These are phyloP conservation scores for Phyllotis vaccarum DNA, from an alignment of 2,797 vertebrate genomes.

Conservation along the genomic window DNA sequence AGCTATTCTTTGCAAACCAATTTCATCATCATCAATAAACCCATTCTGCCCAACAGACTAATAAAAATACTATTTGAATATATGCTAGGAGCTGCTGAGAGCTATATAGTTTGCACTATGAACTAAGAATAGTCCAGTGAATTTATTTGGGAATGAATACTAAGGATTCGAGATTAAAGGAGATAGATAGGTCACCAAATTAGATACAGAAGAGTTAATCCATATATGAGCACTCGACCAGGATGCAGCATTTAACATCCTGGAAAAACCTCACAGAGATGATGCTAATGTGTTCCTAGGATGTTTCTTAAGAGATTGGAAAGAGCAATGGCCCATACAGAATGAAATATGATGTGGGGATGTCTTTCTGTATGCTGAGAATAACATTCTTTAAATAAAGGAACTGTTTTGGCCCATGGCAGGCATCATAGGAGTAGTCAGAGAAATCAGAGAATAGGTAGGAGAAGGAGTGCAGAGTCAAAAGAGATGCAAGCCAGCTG, in stretches of 20 bases:
- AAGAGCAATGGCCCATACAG: background rate
- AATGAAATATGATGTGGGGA: no score
- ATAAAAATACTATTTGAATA: background rate
- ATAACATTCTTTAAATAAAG: no score
- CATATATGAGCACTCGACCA: background rate
- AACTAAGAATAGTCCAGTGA: background rate
- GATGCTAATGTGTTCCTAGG: background rate
- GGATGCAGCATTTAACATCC: conserved; percentile 13
- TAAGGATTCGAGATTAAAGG: background rate
- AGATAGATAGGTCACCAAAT: background rate
- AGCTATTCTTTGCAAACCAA: background rate
- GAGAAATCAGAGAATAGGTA: no score
- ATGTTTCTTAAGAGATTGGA: background rate
- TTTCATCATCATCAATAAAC: background rate
- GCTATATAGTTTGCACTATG: background rate
- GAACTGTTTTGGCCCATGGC: no score
- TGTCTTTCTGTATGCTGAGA: no score
- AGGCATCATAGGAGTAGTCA: no score
- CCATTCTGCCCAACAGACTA: background rate
- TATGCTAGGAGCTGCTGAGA: background rate
- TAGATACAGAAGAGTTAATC: background rate
- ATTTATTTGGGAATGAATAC: background rate
- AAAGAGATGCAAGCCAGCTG: no score
- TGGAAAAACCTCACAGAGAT: background rate
- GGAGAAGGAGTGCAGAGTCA: no score